Conservation (phyloP, 2,888 invertebrate genomes). For the Cylloceria caligata region DNA sequence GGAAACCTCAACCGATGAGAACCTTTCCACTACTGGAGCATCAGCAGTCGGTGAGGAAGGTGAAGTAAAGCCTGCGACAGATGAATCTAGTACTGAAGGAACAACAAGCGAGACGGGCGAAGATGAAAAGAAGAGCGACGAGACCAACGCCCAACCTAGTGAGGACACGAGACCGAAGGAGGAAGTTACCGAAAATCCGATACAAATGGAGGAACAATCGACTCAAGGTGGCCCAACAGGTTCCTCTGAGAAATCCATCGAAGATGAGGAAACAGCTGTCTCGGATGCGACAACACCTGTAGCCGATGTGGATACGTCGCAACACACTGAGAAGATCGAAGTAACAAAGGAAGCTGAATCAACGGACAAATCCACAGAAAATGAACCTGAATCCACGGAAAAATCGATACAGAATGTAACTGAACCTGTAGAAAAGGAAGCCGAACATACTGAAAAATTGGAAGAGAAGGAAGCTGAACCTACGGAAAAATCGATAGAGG, state of each 20-base stretch:
- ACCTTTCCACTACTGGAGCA: background rate
- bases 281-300: constrained; percentile 38
- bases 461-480: constrained; percentile 11
- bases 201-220: constrained; percentile 23
- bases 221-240: background rate
- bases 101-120: constrained; percentile 22
- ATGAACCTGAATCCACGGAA: constrained; percentile 28
- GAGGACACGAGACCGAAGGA: background rate
- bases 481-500: constrained; percentile 31
- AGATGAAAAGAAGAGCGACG: background rate
- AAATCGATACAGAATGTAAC: background rate
- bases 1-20: too few species aligned
- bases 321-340: constrained; percentile 29
- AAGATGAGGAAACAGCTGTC: constrained; percentile 33
- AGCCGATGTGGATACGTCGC: constrained; percentile 36
- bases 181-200: background rate
- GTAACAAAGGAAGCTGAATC: constrained; percentile 56
- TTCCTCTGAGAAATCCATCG: constrained; percentile 11
- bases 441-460: background rate
- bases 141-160: background rate
- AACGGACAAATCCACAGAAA: constrained; percentile 17
- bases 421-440: constrained; percentile 18
- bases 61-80: constrained; percentile 14
- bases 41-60: background rate
- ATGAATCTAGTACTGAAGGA: constrained; percentile 38